phyloP scores from a whole-genome alignment of 2,113 vertebrate genomes.

The Meleagris gallopavo region DNA sequence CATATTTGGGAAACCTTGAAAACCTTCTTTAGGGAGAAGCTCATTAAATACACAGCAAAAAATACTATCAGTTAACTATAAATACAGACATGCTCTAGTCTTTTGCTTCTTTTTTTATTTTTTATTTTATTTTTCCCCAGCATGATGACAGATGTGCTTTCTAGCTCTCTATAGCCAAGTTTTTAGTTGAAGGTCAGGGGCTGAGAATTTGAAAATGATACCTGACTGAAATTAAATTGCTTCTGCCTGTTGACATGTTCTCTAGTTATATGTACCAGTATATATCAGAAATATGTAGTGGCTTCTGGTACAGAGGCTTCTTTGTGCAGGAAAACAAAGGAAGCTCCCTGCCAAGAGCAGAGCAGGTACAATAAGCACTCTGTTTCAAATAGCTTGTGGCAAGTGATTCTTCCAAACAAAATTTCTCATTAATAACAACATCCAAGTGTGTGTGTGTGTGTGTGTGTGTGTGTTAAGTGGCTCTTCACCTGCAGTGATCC shows the following conservation, averaged over 20 bases:
- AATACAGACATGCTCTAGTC: neutral
- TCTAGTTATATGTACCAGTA: neutral
- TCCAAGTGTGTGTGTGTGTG: neutral
- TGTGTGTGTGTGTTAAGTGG: neutral
- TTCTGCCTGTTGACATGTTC: neutral
- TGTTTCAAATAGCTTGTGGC: neutral
- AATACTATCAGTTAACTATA: constrained; percentile 25
- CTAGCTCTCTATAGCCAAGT: neutral
- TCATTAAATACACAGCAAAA: constrained; percentile 42
- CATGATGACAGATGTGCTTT: constrained; percentile 6
- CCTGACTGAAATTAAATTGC: constrained; percentile 12
- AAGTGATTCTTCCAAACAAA: neutral
- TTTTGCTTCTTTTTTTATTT: neutral
- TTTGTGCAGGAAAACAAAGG: neutral
- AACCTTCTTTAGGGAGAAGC: constrained; percentile 37
- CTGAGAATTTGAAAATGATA: constrained; percentile 40
- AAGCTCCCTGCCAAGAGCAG: neutral
- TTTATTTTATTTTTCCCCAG: neutral
- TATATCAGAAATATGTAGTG: neutral
- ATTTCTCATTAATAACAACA: neutral
- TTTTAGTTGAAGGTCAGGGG: neutral
- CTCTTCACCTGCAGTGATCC: neutral
- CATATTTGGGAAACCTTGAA: constrained; percentile 14
- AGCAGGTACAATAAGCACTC: neutral
- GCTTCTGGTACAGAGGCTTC: neutral